Conservation (phyloP, 2,797 vertebrate genomes). For the Phrynocephalus forsythii region DNA sequence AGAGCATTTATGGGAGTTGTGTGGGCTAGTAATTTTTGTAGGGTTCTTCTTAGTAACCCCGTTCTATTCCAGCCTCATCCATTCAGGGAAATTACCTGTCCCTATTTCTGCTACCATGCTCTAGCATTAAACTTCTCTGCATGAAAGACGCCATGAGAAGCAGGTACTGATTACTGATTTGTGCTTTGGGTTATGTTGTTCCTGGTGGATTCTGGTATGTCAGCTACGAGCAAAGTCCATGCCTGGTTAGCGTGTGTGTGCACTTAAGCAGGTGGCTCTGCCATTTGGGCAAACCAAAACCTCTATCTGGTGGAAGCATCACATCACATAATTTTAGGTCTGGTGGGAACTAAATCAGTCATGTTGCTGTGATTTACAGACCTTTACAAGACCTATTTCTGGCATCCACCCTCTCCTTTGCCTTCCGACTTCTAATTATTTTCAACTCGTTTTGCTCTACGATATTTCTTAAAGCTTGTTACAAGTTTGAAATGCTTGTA, state of each 20-base stretch:
- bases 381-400: not conserved
- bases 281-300: not conserved
- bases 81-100: not conserved
- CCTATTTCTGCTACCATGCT: not conserved
- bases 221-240: not conserved
- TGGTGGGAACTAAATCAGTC: not conserved
- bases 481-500: conserved; percentile 64
- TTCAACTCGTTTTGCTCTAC: conserved; percentile 33
- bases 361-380: conserved; percentile 26
- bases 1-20: not conserved
- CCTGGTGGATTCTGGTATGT: not conserved
- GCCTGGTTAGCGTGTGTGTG: not conserved
- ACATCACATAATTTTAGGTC: not conserved
- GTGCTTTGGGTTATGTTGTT: not conserved
- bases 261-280: not conserved
- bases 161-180: not conserved
- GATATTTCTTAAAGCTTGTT: conserved; percentile 61
- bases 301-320: not conserved
- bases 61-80: not conserved
- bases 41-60: not conserved
- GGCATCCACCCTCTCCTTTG: not conserved
- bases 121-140: not conserved
- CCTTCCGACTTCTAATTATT: conserved; percentile 8
- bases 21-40: not conserved
- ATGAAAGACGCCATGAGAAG: not conserved